Evolutionary conservation across 1,140 invertebrate genomes (phyloP), one percentile per base, ranked within the genome.

Genomic region (Megalonaias nervosa): DNA sequence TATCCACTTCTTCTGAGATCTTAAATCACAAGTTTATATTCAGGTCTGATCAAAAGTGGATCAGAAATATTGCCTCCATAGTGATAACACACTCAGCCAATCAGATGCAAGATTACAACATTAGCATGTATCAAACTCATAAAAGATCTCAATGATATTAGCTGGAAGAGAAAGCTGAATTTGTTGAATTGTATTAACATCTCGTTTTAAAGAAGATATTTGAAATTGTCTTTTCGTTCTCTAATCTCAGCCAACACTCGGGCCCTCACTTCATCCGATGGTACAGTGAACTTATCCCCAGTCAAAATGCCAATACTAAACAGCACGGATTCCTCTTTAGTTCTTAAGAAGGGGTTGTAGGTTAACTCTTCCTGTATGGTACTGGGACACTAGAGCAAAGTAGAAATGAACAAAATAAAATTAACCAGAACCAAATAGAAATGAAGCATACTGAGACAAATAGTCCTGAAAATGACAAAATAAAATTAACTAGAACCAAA

Each of bases 311-410:
- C 83, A n/a, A 87, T 16, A 17, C 59, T 31, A 55, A 73, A 23
- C 17, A 85, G 66, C 15, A 87, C 71, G 9, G 78, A 66, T 26
- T 83, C 73, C 60, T 85, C 71, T 59, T 66, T 64, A 23, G 84
- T 85, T 17, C 86, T 71, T 71, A 87, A 71, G 65, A 85, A 87
- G 57, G 86, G 86, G 69, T 87, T 87, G 66, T 84, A 86, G 12
- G 56, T 55, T 65, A 83, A 83, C 59, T 87, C 86, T 61, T 87
- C 86, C n/a, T 48, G 76, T n/a, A 87, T 77, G n/a, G 80, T 83
- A 6, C 83, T 83, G 56, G 86, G 86, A 78, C 79, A 82, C 86
- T 87, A 80, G 16, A 82, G 75, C 3, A 73, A 26, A 77, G 66
- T 61, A 72, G 72, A 23, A 56, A 62, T 56, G 3, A 26, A 60